Conservation (phyloP, 2,797 vertebrate species). For the Salarias fasciatus region DNA sequence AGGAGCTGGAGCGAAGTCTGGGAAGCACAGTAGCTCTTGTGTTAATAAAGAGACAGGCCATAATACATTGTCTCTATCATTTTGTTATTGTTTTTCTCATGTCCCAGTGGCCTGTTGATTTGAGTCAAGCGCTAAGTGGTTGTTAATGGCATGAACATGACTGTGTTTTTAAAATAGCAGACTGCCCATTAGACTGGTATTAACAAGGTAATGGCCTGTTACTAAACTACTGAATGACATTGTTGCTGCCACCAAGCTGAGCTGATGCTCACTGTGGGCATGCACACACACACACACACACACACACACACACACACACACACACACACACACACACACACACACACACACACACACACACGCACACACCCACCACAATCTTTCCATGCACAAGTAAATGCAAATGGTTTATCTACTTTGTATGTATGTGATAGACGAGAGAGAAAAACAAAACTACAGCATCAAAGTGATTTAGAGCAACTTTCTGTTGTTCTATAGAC, state of each 20-base stretch:
- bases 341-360: no score
- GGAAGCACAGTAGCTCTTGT: neutral
- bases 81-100: constrained; percentile 63
- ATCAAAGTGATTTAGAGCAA: constrained; percentile 25
- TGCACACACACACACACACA: constrained; percentile 19
- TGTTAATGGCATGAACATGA: constrained; percentile 84
- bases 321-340: constrained; percentile 1
- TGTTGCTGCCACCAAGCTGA: constrained; percentile 58
- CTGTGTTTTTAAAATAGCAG: constrained; percentile 86
- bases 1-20: neutral
- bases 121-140: constrained; percentile 74
- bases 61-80: constrained; percentile 56
- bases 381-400: constrained; percentile 6
- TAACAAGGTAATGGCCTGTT: constrained; percentile 88
- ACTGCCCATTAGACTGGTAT: constrained; percentile 85
- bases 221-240: constrained; percentile 85
- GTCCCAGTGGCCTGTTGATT: constrained; percentile 74
- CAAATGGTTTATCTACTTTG: neutral
- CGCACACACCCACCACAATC: constrained; percentile 1
- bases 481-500: constrained; percentile 31
- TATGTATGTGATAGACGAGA: neutral
- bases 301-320: neutral
- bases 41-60: constrained; percentile 37
- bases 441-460: constrained; percentile 9
- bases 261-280: constrained; percentile 45